Percentiles rank a stretch among this genome's conserved stretches.
Conservation (phyloP, 2,797 vertebrate species). For the Melanotaenia boesemani region DNA sequence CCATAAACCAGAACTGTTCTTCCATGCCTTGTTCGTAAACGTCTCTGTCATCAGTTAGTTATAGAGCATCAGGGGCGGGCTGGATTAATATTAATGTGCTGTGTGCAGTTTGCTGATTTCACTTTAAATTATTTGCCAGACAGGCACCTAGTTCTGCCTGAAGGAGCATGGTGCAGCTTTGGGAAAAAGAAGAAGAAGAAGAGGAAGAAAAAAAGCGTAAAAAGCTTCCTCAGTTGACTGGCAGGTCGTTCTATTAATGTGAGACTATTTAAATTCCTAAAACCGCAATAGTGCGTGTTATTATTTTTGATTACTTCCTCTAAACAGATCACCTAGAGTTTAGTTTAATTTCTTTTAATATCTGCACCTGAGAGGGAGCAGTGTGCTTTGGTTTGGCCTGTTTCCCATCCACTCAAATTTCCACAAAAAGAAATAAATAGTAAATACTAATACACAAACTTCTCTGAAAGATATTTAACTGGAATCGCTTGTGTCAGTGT, state of each 20-base stretch:
- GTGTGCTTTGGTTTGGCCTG: neutral
- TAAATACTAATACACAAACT: neutral
- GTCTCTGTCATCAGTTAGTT: conserved; percentile 19
- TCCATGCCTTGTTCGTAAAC: conserved; percentile 7
- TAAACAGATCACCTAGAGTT: neutral
- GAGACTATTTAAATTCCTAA: neutral
- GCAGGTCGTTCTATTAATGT: neutral
- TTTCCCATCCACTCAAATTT: neutral
- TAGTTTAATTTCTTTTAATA: neutral
- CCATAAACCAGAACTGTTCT: conserved; percentile 2
- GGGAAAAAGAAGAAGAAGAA: neutral
- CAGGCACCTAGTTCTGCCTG: conserved; percentile 17
- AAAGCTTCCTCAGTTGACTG: neutral
- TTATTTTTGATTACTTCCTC: conserved; percentile 4
- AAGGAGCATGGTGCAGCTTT: conserved; percentile 3
- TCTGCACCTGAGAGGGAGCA: neutral
- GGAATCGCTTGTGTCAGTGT: neutral
- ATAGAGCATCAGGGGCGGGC: neutral
- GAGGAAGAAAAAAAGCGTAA: neutral
- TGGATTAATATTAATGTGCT: conserved; percentile 36
- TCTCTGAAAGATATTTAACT: neutral
- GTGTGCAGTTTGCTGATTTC: conserved; percentile 21
- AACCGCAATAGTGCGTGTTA: neutral
- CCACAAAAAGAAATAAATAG: neutral
- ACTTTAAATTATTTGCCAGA: conserved; percentile 27